phyloP scores from a whole-genome alignment of 2,113 vertebrate genomes.

The rabbit (Oryctolagus cuniculus) region DNA sequence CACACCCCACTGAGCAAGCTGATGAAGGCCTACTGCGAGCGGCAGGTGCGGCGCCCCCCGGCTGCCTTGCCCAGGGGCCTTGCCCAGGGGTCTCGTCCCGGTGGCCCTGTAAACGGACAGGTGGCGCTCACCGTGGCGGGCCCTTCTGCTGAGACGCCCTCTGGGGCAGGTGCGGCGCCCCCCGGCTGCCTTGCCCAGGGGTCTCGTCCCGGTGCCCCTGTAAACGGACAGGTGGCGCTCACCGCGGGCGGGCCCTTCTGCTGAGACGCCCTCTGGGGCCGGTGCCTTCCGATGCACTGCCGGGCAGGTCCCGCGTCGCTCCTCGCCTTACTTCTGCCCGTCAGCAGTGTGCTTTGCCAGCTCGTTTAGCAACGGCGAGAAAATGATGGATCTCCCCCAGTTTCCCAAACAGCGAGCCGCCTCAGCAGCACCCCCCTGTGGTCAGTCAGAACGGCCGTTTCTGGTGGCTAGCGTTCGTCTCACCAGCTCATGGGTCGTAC shows the following conservation, averaged over 20 bases:
- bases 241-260: too few species aligned
- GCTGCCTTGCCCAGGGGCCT: neutral
- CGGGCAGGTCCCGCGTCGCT: too few species aligned
- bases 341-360: neutral
- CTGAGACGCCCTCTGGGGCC: conserved; percentile 85
- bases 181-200: too few species aligned
- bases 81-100: neutral
- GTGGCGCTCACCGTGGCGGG: neutral
- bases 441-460: neutral
- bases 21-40: conserved; percentile 97
- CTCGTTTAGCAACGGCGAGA: neutral
- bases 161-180: conserved; percentile 92
- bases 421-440: neutral
- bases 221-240: neutral
- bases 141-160: too few species aligned
- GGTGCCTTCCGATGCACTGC: conserved; percentile 84
- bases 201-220: neutral
- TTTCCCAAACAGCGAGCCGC: neutral
- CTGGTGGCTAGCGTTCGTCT: neutral
- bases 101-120: too few species aligned
- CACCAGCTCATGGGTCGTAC: neutral
- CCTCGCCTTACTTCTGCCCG: too few species aligned
- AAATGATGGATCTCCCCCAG: neutral
- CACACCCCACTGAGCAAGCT: conserved; percentile 96
- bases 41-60: conserved; percentile 89